Percentiles rank a stretch among this genome's conserved stretches.
These are phyloP conservation scores for Platycercus adscitus DNA, from an alignment of 2,113 vertebrate species.

Conservation along the genomic window DNA sequence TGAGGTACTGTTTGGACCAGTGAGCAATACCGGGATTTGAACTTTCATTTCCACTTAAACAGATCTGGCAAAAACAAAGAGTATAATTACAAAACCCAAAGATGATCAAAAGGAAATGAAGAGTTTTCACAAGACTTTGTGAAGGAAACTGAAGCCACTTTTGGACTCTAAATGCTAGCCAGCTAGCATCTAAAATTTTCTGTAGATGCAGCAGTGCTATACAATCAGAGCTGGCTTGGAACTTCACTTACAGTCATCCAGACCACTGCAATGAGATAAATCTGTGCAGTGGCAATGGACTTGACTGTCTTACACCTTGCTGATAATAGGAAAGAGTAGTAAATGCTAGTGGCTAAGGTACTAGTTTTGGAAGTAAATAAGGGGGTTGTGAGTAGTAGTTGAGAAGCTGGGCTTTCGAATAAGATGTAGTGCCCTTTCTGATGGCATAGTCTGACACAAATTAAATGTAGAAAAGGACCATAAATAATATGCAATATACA, in stretches of 20 bases:
- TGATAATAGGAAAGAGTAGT: background rate
- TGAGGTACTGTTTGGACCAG: background rate
- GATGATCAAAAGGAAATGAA: background rate
- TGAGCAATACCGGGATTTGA: background rate
- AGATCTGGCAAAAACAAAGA: background rate
- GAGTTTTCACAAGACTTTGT: background rate
- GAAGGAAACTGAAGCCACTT: background rate
- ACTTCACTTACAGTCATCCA: background rate
- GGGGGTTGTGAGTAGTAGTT: background rate
- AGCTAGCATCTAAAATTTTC: background rate
- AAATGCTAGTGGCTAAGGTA: background rate
- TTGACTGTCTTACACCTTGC: background rate
- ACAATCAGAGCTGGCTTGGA: background rate
- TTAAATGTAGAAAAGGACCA: background rate
- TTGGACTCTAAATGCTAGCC: background rate
- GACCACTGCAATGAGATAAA: background rate
- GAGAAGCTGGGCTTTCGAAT: background rate
- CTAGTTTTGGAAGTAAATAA: background rate
- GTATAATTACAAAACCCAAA: background rate
- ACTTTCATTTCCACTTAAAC: background rate
- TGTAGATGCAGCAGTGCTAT: background rate
- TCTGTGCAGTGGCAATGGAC: background rate
- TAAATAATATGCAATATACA: background rate
- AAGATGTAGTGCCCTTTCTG: background rate
- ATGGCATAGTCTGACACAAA: background rate